These are phyloP conservation scores for Corythaixoides concolor DNA, from an alignment of 2,113 vertebrate species.

Conservation along the genomic window DNA sequence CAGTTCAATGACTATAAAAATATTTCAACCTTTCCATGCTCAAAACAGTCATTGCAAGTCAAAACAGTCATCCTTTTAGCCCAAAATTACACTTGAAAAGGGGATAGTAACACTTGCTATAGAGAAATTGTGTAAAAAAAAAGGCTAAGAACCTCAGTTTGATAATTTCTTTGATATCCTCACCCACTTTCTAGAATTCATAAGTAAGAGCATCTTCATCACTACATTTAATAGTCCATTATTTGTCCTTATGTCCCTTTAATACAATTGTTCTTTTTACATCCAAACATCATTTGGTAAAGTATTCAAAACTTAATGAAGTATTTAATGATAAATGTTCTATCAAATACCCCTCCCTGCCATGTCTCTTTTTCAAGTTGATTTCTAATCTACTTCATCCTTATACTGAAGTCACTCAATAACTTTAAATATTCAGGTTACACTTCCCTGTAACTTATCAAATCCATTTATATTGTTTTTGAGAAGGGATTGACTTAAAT, in stretches of 20 bases:
- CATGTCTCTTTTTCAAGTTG: neutral
- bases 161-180: neutral
- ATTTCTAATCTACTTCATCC: neutral
- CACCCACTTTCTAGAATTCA: neutral
- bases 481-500: neutral
- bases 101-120: neutral
- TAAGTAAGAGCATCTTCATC: neutral
- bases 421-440: neutral
- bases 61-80: neutral
- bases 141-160: neutral
- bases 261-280: neutral
- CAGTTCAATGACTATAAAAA: rapidly evolving
- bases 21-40: neutral
- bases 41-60: neutral
- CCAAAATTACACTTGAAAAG: neutral
- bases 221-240: neutral
- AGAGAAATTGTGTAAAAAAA: neutral
- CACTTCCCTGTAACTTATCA: neutral
- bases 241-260: neutral
- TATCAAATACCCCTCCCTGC: neutral
- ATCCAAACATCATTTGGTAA: neutral
- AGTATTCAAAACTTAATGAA: neutral
- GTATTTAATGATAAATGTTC: neutral
- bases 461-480: neutral
- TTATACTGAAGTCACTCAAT: neutral